Conservation (phyloP, 2,797 vertebrate species). For the Galagoides demidoff region DNA sequence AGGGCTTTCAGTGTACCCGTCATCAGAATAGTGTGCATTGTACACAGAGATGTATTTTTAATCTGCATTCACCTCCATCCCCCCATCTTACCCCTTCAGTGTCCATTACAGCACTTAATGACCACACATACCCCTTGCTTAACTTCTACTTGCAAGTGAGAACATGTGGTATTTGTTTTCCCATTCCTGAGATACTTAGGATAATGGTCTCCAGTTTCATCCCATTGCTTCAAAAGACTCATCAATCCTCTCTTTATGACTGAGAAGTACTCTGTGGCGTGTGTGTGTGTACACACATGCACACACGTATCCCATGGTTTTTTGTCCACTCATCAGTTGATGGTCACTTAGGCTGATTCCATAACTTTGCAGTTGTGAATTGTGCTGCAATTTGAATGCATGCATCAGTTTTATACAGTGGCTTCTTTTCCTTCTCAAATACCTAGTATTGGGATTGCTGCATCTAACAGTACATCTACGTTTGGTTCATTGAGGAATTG, state of each 20-base stretch:
- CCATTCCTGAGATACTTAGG: not conserved
- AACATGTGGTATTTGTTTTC: not conserved
- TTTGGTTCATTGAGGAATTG: not conserved
- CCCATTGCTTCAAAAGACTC: not conserved
- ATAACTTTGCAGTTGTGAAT: not conserved
- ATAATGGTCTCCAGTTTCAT: not conserved
- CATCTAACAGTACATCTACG: not conserved
- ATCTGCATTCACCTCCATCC: not conserved
- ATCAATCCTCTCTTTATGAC: not conserved
- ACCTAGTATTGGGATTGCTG: not conserved
- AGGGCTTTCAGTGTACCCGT: not conserved
- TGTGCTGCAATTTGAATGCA: not conserved
- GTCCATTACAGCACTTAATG: not conserved
- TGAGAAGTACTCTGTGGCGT: not conserved
- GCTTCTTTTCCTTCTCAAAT: not conserved
- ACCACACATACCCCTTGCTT: not conserved
- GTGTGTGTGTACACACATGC: too few relatives aligned
- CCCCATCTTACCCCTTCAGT: not conserved
- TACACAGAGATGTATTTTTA: not conserved
- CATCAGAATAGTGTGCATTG: not conserved
- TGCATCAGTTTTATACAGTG: not conserved
- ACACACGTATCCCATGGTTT: not conserved
- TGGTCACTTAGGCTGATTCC: not conserved
- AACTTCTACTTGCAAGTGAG: not conserved
- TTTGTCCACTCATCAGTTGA: not conserved